phyloP scores from a whole-genome alignment of 2,113 vertebrate genomes.

The Sylvietta virens region DNA sequence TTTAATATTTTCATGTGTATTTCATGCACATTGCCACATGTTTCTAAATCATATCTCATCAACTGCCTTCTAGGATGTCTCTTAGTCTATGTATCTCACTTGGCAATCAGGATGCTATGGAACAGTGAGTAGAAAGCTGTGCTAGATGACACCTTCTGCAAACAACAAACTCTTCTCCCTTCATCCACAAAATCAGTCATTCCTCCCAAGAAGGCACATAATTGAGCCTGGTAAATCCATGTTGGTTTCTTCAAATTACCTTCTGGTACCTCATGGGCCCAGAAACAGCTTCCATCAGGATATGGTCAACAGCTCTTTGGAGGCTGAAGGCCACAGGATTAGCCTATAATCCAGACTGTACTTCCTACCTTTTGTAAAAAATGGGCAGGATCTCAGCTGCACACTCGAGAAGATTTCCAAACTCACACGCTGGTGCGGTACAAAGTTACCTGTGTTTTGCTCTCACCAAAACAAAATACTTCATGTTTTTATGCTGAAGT shows the following conservation, averaged over 20 bases:
- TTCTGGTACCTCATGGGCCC: not conserved
- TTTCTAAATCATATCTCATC: not conserved
- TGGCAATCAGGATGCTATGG: not conserved
- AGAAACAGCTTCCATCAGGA: not conserved
- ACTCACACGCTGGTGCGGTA: accelerated
- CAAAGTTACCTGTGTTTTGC: not conserved
- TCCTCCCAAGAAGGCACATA: not conserved
- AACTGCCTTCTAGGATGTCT: not conserved
- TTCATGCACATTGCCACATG: not conserved
- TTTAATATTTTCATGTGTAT: not conserved
- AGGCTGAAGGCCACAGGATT: not conserved
- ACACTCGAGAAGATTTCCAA: not conserved
- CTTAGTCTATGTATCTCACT: not conserved
- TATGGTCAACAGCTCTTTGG: not conserved
- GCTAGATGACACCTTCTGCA: not conserved
- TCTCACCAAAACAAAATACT: not conserved
- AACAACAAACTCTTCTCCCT: not conserved
- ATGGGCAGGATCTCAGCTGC: not conserved
- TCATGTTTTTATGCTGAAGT: not conserved
- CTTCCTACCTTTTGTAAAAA: not conserved
- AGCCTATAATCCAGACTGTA: not conserved
- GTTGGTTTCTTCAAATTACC: not conserved
- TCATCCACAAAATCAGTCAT: not conserved
- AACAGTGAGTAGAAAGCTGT: not conserved
- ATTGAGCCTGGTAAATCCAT: not conserved